Base-by-base conservation (phyloP, 2,888 invertebrate genomes). In the Stenodera caucasica region DNA sequence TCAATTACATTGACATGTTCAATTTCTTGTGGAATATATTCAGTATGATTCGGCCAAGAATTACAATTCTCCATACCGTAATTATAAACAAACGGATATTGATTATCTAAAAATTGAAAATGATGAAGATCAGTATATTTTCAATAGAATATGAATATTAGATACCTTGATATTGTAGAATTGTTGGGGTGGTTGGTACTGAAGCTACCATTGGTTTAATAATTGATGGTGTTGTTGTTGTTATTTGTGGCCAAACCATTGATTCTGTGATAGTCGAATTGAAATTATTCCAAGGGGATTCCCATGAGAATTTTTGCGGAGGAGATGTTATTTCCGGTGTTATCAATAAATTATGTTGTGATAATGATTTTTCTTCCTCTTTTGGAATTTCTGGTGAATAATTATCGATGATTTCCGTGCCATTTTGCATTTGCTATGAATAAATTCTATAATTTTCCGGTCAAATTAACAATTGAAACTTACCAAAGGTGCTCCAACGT, bases 401-500 rank as follows among this genome's bases (percentile, higher is more conserved):
- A 54, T 12, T 2, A 37, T 37, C 21, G 2, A 0, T 15, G 14
- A 58, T 55, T 49, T 61, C 45, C 1, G 15, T 3, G 21, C 37
- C 9, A 32, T 60, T 65, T 9, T 70, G 71, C 65, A 72, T 71
- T 64, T 72, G 70, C 69, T 70, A 40, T 18, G 60, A 59, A 21
- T 0, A 1, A 53, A 49, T n/a, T 30, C 26, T 6, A 15, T 30
- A 50, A 53, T 14, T 32, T 26, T 53, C 15, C 1, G 14, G 11
- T 7, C 6, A 21, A 8, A 8, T 12, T 21, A 32, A 29, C 18
- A 50, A 21, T 7, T 12, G 11, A 32, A 53, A 37, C 65, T 69
- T 66, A 75, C 75, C 65, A 76, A 61, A 26, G 76, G 75, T n/a
- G 68, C 64, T 8, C 76, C 76, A 55, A 75, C 69, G 60, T 67